Conservation (phyloP, 2,888 invertebrate genomes). For the Nycteola revayana region DNA sequence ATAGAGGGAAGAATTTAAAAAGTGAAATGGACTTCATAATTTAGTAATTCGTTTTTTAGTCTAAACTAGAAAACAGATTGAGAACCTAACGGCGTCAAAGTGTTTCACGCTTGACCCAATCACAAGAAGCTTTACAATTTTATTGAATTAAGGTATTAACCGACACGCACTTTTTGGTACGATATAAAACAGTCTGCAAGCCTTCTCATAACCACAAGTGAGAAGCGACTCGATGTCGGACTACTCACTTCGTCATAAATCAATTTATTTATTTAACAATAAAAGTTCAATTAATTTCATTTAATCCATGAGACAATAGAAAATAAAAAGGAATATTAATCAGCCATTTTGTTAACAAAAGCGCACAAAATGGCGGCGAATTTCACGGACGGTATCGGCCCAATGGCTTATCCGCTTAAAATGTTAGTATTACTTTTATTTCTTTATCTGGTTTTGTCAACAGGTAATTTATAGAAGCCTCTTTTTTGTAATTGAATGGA, state of each 20-base stretch:
- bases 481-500: constrained; percentile 8
- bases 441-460: constrained; percentile 11
- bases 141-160: constrained; percentile 82
- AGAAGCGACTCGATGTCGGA: constrained; percentile 79
- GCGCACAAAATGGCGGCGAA: constrained; percentile 69
- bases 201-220: constrained; percentile 58
- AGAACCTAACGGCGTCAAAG: constrained; percentile 54
- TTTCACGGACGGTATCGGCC: constrained; percentile 62
- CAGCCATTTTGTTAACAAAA: constrained; percentile 53
- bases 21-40: too few species aligned
- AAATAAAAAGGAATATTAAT: constrained; percentile 16
- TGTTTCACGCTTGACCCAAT: constrained; percentile 72
- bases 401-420: constrained; percentile 69
- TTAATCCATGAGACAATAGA: constrained; percentile 46
- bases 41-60: constrained; percentile 26
- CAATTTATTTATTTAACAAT: constrained; percentile 21
- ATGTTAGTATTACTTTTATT: constrained; percentile 63
- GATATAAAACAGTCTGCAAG: constrained; percentile 63
- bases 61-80: constrained; percentile 52
- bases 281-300: constrained; percentile 32
- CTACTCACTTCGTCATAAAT: constrained; percentile 78
- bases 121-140: constrained; percentile 75
- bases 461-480: constrained; percentile 11
- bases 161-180: constrained; percentile 67
- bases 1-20: too few species aligned